A percentile compares a stretch with the other conserved stretches of the same genome.
phyloP scores from a whole-genome alignment of 2,797 vertebrate genomes.

The Numenius phaeopus region DNA sequence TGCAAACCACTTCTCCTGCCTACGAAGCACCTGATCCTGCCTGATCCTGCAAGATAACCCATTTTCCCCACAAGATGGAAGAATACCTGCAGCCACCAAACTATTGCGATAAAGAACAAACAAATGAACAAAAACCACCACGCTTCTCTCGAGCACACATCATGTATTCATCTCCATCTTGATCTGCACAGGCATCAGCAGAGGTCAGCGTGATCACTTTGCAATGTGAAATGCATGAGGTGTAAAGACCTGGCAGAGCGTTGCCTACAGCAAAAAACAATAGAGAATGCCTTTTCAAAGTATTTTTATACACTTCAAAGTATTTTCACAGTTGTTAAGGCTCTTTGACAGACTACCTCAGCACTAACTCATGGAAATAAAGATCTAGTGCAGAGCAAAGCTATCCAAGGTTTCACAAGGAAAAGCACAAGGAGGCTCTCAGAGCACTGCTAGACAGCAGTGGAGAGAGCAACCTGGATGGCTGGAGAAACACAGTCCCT shows the following conservation, averaged over 20 bases:
- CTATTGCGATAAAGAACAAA: neutral
- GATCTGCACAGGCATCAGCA: neutral
- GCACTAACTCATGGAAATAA: neutral
- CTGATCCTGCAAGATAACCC: neutral
- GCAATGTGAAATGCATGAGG: neutral
- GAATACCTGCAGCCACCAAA: neutral
- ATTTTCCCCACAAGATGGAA: neutral
- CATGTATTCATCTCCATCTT: neutral
- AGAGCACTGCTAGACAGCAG: neutral
- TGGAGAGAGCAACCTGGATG: neutral
- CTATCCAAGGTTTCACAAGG: neutral
- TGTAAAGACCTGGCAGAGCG: neutral
- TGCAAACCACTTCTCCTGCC: neutral
- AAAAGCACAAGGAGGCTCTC: neutral
- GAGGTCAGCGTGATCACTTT: neutral
- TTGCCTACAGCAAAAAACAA: neutral
- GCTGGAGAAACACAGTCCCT: neutral
- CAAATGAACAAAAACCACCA: neutral
- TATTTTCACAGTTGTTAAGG: neutral
- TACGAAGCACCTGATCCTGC: rapidly evolving
- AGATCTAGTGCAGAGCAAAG: neutral
- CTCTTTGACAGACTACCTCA: neutral
- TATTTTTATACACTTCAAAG: neutral
- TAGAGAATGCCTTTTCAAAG: neutral
- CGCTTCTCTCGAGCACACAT: neutral